Percentiles rank a stretch among this genome's conserved stretches.
Evolutionary conservation across 2,888 invertebrate species (phyloP).

Genomic region (Eilema depressum): DNA sequence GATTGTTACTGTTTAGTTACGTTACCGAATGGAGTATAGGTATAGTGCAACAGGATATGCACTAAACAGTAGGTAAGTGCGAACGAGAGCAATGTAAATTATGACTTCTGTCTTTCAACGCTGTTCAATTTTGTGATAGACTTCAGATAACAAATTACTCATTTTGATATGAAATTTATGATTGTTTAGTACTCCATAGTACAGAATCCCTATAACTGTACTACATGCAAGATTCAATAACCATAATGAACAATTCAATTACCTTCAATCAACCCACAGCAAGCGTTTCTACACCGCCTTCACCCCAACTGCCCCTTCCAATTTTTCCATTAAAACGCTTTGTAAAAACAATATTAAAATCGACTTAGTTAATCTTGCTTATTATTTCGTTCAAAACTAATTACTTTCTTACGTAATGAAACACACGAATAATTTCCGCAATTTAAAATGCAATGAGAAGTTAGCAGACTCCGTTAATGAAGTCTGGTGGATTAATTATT

Average conservation of each 20-base stretch:
- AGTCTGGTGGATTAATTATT: constrained; percentile 12
- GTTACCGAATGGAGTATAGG: no score
- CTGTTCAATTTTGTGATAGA: no score
- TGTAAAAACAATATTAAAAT: background rate
- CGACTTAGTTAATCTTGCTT: background rate
- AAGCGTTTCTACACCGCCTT: background rate
- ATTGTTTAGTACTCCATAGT: no score
- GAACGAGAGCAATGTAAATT: no score
- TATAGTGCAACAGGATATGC: no score
- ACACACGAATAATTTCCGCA: constrained; percentile 23
- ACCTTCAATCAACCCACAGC: background rate
- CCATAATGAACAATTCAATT: no score
- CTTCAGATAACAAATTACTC: no score
- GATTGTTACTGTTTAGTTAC: no score
- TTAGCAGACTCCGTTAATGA: constrained; percentile 9
- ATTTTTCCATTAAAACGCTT: background rate
- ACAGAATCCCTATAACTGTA: no score
- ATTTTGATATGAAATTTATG: no score
- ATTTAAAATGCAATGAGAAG: constrained; percentile 13
- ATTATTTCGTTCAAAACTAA: constrained; percentile 15
- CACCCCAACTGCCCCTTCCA: background rate
- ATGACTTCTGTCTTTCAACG: no score
- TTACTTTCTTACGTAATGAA: constrained; percentile 27
- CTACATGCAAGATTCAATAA: background rate
- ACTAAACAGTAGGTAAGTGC: no score